Conservation (phyloP, 2,797 vertebrate species). For the Enteromius fasciolatus region DNA sequence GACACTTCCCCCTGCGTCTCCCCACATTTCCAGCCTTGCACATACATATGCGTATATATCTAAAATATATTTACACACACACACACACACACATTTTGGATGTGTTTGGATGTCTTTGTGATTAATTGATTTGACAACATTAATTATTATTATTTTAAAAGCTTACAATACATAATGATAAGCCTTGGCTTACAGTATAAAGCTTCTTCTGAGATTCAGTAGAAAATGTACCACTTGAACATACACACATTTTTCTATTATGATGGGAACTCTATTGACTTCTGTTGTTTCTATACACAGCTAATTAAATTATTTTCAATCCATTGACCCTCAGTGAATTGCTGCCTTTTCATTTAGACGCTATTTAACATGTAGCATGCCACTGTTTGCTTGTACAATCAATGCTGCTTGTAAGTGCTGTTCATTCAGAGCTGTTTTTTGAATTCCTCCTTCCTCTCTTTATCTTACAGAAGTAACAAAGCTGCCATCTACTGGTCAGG, state of each 20-base stretch:
- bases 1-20: no score
- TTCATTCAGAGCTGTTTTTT: neutral
- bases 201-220: neutral
- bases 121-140: neutral
- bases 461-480: neutral
- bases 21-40: no score
- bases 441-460: neutral
- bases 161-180: neutral
- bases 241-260: neutral
- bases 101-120: neutral
- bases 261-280: neutral
- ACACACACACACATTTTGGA: no score
- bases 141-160: neutral
- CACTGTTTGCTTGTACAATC: neutral
- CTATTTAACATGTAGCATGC: neutral
- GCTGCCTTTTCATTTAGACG: neutral
- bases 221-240: neutral
- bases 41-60: no score
- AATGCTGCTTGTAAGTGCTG: neutral
- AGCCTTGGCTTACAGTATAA: no score
- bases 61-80: neutral
- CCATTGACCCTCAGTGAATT: neutral
- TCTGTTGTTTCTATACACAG: neutral
- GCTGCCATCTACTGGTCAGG: conserved; percentile 30
- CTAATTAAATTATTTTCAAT: neutral